phyloP scores from a whole-genome alignment of 2,888 invertebrate species.

The Buathra laborator region DNA sequence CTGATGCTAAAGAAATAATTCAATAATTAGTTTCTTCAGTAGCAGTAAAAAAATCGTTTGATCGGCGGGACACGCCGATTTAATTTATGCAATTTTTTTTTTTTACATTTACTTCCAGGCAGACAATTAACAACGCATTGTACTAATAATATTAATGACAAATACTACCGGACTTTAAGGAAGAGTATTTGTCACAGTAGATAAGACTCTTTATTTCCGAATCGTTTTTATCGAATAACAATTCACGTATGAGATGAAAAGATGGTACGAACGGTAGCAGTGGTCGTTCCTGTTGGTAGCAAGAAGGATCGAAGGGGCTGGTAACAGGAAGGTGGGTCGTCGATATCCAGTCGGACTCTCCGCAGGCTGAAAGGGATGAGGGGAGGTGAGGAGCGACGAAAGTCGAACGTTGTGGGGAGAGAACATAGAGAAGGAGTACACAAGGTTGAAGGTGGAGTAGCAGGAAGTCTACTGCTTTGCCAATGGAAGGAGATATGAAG shows the following conservation, averaged over 20 bases:
- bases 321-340: slow-evolving; percentile 71
- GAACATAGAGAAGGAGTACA: slow-evolving; percentile 54
- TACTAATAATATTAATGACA: no score
- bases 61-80: no score
- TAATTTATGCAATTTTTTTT: no score
- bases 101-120: no score
- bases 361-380: slow-evolving; percentile 7
- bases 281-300: slow-evolving; percentile 16
- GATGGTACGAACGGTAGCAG: slow-evolving; percentile 16
- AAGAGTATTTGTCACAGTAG: not conserved
- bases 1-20: no score
- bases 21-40: no score
- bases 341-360: slow-evolving; percentile 70
- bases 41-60: no score
- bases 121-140: no score
- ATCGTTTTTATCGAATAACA: not conserved
- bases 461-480: slow-evolving; percentile 59
- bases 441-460: slow-evolving; percentile 28
- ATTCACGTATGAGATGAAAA: not conserved
- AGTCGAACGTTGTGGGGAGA: slow-evolving; percentile 57
- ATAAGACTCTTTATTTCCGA: not conserved
- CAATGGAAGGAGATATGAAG: slow-evolving; percentile 55
- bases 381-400: slow-evolving; percentile 53
- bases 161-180: no score
- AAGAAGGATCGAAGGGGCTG: slow-evolving; percentile 54